These are phyloP conservation scores for Charina bottae DNA, from an alignment of 2,113 vertebrate genomes.

Conservation along the genomic window DNA sequence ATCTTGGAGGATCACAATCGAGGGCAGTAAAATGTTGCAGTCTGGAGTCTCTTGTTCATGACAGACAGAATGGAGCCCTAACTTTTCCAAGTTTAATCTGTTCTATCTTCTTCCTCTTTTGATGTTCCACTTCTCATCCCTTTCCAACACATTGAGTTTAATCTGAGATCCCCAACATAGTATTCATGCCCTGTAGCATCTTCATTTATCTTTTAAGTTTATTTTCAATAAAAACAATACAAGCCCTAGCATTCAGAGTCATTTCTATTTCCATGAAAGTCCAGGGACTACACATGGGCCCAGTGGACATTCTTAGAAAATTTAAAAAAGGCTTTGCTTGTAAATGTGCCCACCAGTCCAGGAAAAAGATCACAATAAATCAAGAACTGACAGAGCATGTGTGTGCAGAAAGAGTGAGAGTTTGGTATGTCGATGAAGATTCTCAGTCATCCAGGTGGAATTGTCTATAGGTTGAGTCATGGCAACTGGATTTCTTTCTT, in stretches of 20 bases:
- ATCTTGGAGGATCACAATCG: neutral
- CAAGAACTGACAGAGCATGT: neutral
- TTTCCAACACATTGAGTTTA: neutral
- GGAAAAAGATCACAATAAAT: neutral
- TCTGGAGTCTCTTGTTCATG: neutral
- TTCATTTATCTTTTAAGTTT: neutral
- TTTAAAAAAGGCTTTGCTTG: neutral
- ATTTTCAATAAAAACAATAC: neutral
- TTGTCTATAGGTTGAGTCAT: too few relatives aligned
- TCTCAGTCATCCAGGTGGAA: too few relatives aligned
- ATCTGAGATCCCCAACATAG: neutral
- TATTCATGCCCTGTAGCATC: neutral
- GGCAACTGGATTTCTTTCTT: too few relatives aligned
- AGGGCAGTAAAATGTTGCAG: neutral
- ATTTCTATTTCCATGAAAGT: neutral
- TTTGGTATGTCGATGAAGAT: too few relatives aligned
- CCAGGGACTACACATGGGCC: neutral
- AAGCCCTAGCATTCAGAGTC: neutral
- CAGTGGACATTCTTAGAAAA: neutral
- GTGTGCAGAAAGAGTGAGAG: neutral
- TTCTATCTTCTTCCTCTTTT: neutral
- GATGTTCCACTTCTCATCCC: neutral
- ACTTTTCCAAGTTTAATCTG: neutral
- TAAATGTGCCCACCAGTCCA: neutral
- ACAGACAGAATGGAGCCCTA: neutral